These are phyloP conservation scores for Melanotaenia boesemani DNA, from an alignment of 2,797 vertebrate genomes.

Conservation along the genomic window DNA sequence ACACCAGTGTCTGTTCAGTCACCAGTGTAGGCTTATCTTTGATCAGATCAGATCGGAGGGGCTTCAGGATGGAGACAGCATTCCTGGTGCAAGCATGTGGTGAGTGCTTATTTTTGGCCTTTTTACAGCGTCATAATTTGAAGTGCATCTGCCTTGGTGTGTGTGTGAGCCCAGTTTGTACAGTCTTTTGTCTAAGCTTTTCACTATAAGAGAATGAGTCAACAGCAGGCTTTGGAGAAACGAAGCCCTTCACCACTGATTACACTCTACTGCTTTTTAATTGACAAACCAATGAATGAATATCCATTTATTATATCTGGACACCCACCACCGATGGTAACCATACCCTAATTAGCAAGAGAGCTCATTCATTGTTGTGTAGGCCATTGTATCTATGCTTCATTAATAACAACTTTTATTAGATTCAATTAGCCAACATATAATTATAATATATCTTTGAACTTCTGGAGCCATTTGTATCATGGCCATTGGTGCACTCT, in stretches of 20 bases:
- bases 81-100: no score
- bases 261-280: slow-evolving; percentile 63
- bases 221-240: slow-evolving; percentile 49
- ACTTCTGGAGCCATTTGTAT: slow-evolving; percentile 33
- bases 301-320: slow-evolving; percentile 58
- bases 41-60: no score
- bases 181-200: slow-evolving; percentile 49
- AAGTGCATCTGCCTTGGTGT: slow-evolving; percentile 2
- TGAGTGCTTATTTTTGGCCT: no score
- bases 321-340: slow-evolving; percentile 56
- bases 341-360: slow-evolving; percentile 64
- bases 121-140: no score
- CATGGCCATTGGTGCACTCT: not conserved
- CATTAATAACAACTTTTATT: slow-evolving; percentile 63
- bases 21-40: no score
- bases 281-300: slow-evolving; percentile 68
- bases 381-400: slow-evolving; percentile 51
- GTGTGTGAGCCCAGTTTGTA: slow-evolving; percentile 4
- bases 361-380: slow-evolving; percentile 49
- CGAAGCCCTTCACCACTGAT: slow-evolving; percentile 48
- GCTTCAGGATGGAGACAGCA: no score
- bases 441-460: slow-evolving; percentile 58
- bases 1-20: no score
- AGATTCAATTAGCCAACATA: slow-evolving; percentile 49
- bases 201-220: slow-evolving; percentile 51